Conservation (phyloP, 2,888 invertebrate species). For the Chorisops tibialis region DNA sequence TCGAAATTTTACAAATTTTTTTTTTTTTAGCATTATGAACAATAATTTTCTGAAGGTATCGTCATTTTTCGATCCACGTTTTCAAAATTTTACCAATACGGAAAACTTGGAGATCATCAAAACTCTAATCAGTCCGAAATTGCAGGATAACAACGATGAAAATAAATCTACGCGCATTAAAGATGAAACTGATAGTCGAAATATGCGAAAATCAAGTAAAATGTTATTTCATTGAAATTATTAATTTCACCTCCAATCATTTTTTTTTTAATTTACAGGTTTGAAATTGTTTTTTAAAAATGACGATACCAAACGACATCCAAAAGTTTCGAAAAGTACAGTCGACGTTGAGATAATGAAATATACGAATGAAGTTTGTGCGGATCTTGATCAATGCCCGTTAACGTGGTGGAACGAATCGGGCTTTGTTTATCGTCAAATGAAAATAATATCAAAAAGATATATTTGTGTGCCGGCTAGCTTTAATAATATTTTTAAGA, state of each 20-base stretch:
- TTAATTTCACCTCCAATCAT: not conserved
- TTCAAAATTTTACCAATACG: conserved; percentile 37
- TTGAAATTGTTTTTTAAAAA: conserved; percentile 18
- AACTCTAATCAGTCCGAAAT: conserved; percentile 29
- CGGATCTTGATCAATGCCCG: conserved; percentile 42
- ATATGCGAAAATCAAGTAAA: conserved; percentile 33
- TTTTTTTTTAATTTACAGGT: conserved; percentile 3
- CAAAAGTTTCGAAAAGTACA: conserved; percentile 31
- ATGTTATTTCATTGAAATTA: not conserved
- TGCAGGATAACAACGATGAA: conserved; percentile 30
- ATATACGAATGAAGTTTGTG: conserved; percentile 37
- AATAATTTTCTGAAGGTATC: conserved; percentile 38
- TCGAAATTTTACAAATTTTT: not conserved
- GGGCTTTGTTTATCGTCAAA: conserved; percentile 36
- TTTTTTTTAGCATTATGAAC: conserved; percentile 13
- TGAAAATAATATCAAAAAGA: conserved; percentile 38
- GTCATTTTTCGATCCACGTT: conserved; percentile 42
- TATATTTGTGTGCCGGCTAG: conserved; percentile 41
- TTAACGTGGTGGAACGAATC: conserved; percentile 42
- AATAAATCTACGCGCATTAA: not conserved
- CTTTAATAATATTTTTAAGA: conserved; percentile 35
- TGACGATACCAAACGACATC: conserved; percentile 7
- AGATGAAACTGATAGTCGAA: not conserved
- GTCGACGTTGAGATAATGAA: conserved; percentile 39
- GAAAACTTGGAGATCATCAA: conserved; percentile 30